Conservation (phyloP, 1,140 invertebrate genomes). For the Ectropis grisescens region DNA sequence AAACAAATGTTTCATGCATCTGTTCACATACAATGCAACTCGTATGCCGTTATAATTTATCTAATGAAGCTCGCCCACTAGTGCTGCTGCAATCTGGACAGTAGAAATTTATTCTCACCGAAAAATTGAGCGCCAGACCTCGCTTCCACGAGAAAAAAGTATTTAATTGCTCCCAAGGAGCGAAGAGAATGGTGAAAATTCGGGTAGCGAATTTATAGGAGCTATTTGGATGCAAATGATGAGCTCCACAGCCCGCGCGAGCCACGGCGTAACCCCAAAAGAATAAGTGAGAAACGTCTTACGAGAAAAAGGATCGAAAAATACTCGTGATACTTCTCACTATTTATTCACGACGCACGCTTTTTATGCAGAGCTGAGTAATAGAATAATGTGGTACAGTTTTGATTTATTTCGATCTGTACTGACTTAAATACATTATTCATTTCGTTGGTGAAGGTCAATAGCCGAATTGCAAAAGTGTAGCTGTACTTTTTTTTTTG, state of each 20-base stretch:
- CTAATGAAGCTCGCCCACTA: conserved; percentile 41
- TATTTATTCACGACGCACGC: conserved; percentile 4
- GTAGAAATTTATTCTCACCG: conserved; percentile 38
- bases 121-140: conserved; percentile 31
- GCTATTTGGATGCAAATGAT: conserved; percentile 67
- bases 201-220: conserved; percentile 63
- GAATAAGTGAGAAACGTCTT: conserved; percentile 61
- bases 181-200: conserved; percentile 55
- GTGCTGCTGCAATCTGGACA: conserved; percentile 36
- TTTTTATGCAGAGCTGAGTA: background rate
- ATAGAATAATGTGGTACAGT: conserved; percentile 6
- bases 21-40: too few species aligned
- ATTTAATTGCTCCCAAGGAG: conserved; percentile 63
- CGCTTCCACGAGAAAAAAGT: conserved; percentile 40
- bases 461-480: too few species aligned
- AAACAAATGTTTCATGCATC: too few species aligned
- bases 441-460: too few species aligned
- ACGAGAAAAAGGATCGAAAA: conserved; percentile 46
- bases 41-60: conserved; percentile 43
- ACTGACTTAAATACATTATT: too few species aligned
- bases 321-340: conserved; percentile 21
- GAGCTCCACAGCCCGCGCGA: conserved; percentile 42
- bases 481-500: too few species aligned
- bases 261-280: conserved; percentile 47
- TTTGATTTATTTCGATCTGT: conserved; percentile 1